These are phyloP conservation scores for Autographa gamma DNA, from an alignment of 2,888 invertebrate species.

Conservation along the genomic window DNA sequence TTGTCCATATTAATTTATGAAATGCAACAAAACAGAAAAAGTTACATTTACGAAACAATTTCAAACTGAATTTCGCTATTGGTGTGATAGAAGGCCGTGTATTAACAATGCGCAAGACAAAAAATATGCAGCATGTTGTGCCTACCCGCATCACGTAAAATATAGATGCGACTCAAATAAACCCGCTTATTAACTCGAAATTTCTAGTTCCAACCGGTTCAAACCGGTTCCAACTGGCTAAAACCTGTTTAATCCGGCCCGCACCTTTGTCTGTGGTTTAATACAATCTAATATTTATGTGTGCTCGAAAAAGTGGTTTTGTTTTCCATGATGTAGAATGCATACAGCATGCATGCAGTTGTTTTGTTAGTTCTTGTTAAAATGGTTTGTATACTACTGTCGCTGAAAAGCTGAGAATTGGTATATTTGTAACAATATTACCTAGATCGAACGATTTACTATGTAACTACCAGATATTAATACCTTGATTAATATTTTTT, in stretches of 20 bases:
- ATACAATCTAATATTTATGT: conserved; percentile 44
- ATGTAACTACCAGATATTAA: too few species aligned
- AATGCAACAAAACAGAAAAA: too few species aligned
- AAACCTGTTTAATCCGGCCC: conserved; percentile 36
- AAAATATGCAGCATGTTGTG: conserved; percentile 39
- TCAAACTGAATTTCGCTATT: neutral
- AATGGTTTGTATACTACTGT: neutral
- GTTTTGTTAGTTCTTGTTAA: conserved; percentile 3
- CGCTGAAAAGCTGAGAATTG: neutral
- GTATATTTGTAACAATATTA: neutral
- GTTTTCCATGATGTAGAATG: conserved; percentile 12
- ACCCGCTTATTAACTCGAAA: conserved; percentile 50
- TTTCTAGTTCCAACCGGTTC: conserved; percentile 43
- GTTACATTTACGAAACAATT: too few species aligned
- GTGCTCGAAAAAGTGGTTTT: conserved; percentile 36
- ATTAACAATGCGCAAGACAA: conserved; percentile 37
- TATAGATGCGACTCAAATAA: conserved; percentile 50
- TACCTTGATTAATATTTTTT: too few species aligned
- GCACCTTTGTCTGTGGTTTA: conserved; percentile 47
- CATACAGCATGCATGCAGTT: conserved; percentile 5
- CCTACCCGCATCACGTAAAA: conserved; percentile 47
- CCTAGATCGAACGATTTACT: too few species aligned
- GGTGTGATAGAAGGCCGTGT: conserved; percentile 23
- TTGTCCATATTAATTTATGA: too few species aligned
- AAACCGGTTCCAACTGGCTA: conserved; percentile 31